These are phyloP conservation scores for Lasioglossum albipes DNA, from an alignment of 1,140 invertebrate species.

Conservation along the genomic window DNA sequence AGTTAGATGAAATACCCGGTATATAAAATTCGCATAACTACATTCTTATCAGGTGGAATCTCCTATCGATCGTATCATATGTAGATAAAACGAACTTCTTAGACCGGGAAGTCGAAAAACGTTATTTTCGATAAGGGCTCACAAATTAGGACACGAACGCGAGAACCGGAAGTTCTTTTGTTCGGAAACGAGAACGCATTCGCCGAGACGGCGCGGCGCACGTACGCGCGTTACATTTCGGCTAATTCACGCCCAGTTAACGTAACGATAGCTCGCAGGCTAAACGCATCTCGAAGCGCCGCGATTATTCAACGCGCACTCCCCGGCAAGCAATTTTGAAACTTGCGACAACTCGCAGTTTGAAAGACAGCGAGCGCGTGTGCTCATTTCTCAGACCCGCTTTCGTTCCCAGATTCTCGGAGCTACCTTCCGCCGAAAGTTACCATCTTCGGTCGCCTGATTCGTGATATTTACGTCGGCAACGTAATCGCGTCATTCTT, in stretches of 20 bases:
- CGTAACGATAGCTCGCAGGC: neutral
- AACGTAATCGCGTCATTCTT: neutral
- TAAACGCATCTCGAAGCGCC: neutral
- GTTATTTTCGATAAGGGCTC: too few relatives aligned
- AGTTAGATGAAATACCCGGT: too few relatives aligned
- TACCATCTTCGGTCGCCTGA: neutral
- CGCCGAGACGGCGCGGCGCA: neutral
- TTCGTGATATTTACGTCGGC: neutral
- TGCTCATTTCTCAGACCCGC: neutral
- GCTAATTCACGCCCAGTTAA: neutral
- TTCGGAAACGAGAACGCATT: neutral
- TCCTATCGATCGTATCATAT: too few relatives aligned
- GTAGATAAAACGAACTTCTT: too few relatives aligned
- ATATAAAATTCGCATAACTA: too few relatives aligned
- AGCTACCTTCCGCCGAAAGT: neutral
- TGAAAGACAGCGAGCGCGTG: neutral
- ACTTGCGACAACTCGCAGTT: conserved; percentile 1
- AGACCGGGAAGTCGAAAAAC: too few relatives aligned
- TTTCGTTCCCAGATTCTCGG: neutral
- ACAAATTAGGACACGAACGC: too few relatives aligned
- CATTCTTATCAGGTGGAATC: too few relatives aligned
- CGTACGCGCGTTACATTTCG: neutral
- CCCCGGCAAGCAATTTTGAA: neutral
- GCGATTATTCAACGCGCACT: conserved; percentile 5
- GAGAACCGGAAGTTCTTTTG: neutral